Conservation (phyloP, 2,888 invertebrate genomes). For the Uloborus plumipes region DNA sequence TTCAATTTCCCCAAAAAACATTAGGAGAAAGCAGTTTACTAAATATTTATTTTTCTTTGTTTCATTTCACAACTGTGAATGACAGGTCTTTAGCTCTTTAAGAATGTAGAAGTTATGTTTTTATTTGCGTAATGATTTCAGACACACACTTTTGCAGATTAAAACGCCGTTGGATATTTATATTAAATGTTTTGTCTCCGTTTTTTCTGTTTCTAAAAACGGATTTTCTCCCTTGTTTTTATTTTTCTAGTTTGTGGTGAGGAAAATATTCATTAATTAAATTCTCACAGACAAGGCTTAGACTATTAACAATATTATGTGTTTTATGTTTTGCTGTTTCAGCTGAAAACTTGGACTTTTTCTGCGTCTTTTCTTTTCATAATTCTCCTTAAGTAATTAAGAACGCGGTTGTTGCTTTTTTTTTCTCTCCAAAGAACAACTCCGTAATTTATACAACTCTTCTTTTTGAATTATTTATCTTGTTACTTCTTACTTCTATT, state of each 20-base stretch:
- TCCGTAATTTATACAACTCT: constrained; percentile 50
- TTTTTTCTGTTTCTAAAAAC: not conserved
- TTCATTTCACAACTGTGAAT: not conserved
- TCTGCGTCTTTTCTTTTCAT: constrained; percentile 35
- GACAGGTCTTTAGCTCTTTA: not conserved
- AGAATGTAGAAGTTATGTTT: not conserved
- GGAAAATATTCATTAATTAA: constrained; percentile 53
- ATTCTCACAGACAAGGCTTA: constrained; percentile 42
- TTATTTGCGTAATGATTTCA: constrained; percentile 13
- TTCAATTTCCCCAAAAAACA: no score
- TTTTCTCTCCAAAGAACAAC: constrained; percentile 15
- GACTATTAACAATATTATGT: constrained; percentile 38
- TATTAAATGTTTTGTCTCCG: constrained; percentile 15
- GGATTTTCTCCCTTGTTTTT: constrained; percentile 6
- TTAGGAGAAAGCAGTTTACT: no score
- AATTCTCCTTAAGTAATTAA: constrained; percentile 57
- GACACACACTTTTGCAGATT: constrained; percentile 13
- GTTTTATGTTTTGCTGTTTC: constrained; percentile 26
- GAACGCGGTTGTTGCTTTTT: constrained; percentile 29
- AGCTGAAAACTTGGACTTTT: constrained; percentile 12
- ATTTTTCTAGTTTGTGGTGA: constrained; percentile 1
- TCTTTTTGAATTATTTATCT: constrained; percentile 16
- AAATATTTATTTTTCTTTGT: no score
- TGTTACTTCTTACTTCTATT: constrained; percentile 4
- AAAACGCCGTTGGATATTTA: constrained; percentile 30